Evolutionary conservation across 1,140 invertebrate genomes (phyloP), one percentile per base, ranked within the genome.

Genomic region (Theocolax elegans): DNA sequence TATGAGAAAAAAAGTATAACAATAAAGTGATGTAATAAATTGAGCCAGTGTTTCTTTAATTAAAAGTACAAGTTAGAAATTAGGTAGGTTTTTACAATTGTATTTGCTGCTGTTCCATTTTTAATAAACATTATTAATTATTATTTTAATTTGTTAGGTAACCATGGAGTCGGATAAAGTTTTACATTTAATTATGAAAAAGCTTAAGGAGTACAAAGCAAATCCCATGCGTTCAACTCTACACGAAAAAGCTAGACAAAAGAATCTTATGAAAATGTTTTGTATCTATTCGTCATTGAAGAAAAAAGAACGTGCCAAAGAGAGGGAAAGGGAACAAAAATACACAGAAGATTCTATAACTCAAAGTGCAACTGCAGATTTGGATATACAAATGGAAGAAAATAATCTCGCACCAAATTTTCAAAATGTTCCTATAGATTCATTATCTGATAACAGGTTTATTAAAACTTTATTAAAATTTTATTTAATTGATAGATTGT

Each of bases 261-360:
- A 42, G 21, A 42, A 44, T 60, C 56, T 60, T 1, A 60, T 27
- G 56, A 60, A 42, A 60, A 42, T 44, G 40, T 44, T 60, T 42
- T 27, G 35, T 7, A 27, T 42, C 15, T 60, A 44, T 44, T 25
- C 56, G 25, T 60, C 23, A 3, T 42, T 60, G 6, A 60, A 60
- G 9, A 60, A 60, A 44, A 60, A 25, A 27, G 56, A 60, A 23
- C 17, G 17, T 27, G 21, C 21, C 2, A 60, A 44, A 17, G 4
- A 60, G 31, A 42, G 19, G 6, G 10, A 23, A 15, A 15, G 1
- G 3, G 27, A 54, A 31, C 23, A n/a, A 54, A 54, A 13, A 40
- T 58, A 19, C 17, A 58, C 9, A 23, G 6, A 38, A 38, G 12
- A 38, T 38, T 12, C 6, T 21, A 31, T 9, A 6, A 23, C 2